phyloP scores from a whole-genome alignment of 2,797 vertebrate genomes.

The Enoplosus armatus region DNA sequence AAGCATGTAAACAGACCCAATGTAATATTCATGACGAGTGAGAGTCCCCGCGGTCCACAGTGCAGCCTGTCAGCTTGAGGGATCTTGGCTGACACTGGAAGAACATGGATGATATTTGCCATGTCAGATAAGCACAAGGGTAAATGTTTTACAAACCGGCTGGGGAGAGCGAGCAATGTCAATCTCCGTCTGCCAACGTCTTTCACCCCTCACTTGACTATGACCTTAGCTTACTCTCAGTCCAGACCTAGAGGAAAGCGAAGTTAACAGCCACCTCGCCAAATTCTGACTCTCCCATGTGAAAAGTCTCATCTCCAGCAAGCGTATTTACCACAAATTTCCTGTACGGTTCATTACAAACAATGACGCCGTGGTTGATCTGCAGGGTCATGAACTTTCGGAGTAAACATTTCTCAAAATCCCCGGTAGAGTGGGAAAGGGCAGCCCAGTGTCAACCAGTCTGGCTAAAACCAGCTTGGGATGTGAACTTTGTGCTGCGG shows the following conservation, averaged over 20 bases:
- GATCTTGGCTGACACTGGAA: conserved; percentile 77
- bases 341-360: conserved; percentile 53
- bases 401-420: conserved; percentile 81
- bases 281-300: conserved; percentile 8
- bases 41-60: conserved; percentile 69
- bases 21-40: conserved; percentile 79
- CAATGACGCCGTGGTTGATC: conserved; percentile 64
- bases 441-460: conserved; percentile 72
- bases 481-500: conserved; percentile 74
- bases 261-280: background rate
- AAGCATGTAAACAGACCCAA: conserved; percentile 66
- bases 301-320: conserved; percentile 38
- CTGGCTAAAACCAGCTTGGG: conserved; percentile 74
- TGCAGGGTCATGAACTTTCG: conserved; percentile 78
- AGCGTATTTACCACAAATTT: conserved; percentile 52
- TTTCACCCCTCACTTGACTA: conserved; percentile 34
- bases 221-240: background rate
- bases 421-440: conserved; percentile 77
- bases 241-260: background rate
- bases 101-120: conserved; percentile 77
- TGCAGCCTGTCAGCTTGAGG: conserved; percentile 73
- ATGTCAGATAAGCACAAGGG: conserved; percentile 76
- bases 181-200: conserved; percentile 48
- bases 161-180: conserved; percentile 61
- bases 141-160: conserved; percentile 82